Evolutionary conservation across 1,140 invertebrate species (phyloP).

Genomic region (Trypoxylus dichotomus): DNA sequence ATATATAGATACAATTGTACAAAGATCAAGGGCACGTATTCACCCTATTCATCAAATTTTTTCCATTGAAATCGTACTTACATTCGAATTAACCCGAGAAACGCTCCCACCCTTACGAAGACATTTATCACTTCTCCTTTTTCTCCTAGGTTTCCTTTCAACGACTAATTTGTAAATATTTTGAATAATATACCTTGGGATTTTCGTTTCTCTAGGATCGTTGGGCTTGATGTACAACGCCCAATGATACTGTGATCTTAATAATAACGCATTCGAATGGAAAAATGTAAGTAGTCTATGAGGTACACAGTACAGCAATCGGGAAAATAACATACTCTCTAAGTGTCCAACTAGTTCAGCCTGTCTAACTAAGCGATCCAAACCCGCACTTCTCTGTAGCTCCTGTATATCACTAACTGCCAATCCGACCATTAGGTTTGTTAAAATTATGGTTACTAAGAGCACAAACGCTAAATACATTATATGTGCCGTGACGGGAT

Average conservation of each 20-base stretch:
- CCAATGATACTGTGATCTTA: conserved; percentile 71
- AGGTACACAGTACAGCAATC: conserved; percentile 67
- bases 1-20: too few species aligned
- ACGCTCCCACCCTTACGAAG: not conserved
- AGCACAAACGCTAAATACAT: conserved; percentile 78
- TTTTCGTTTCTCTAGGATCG: conserved; percentile 74
- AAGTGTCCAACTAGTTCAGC: conserved; percentile 77
- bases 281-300: conserved; percentile 64
- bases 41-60: not conserved
- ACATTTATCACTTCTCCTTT: conserved; percentile 55
- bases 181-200: conserved; percentile 73
- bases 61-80: conserved; percentile 19
- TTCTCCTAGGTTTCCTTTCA: conserved; percentile 62
- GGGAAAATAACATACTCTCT: conserved; percentile 79
- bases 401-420: conserved; percentile 83
- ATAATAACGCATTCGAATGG: conserved; percentile 68
- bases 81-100: conserved; percentile 24
- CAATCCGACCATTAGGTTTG: conserved; percentile 82
- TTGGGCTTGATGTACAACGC: conserved; percentile 74
- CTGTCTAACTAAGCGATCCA: conserved; percentile 77
- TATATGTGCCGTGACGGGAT: conserved; percentile 72
- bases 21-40: too few species aligned
- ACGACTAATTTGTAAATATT: conserved; percentile 73
- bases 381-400: conserved; percentile 77
- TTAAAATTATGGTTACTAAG: conserved; percentile 81